Evolutionary conservation across 2,888 invertebrate genomes (phyloP).

Genomic region (Nasonia oneida): DNA sequence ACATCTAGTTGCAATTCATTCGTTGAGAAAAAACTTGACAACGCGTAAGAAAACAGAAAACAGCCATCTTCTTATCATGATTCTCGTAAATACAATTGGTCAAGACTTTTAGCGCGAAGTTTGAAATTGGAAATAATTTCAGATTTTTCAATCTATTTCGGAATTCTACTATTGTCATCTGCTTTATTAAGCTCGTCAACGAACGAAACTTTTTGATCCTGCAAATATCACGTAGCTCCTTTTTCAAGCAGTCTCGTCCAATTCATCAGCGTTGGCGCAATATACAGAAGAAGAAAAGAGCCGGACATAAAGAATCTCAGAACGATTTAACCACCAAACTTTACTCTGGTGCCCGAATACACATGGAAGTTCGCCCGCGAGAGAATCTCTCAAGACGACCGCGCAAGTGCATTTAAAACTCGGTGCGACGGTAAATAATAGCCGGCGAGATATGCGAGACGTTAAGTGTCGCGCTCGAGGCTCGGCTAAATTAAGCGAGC

Average conservation of each 20-base stretch:
- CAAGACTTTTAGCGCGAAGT: too few relatives aligned
- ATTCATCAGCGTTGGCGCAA: neutral
- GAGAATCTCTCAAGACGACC: constrained; percentile 45
- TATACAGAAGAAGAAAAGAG: constrained; percentile 2
- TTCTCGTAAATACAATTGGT: too few relatives aligned
- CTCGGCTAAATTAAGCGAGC: constrained; percentile 55
- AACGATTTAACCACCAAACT: constrained; percentile 46
- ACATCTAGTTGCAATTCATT: too few relatives aligned
- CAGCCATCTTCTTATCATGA: too few relatives aligned
- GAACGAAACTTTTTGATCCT: too few relatives aligned
- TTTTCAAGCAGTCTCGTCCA: neutral
- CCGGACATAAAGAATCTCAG: neutral
- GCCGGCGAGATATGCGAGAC: constrained; percentile 66
- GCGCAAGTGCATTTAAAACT: constrained; percentile 68
- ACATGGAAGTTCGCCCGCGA: constrained; percentile 13
- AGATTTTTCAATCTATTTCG: too few relatives aligned
- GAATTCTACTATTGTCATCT: too few relatives aligned
- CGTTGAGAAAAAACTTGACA: too few relatives aligned
- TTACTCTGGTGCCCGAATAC: neutral
- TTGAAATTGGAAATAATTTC: too few relatives aligned
- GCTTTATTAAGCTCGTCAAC: too few relatives aligned
- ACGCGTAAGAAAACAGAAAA: too few relatives aligned
- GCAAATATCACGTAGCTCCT: neutral
- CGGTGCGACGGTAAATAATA: constrained; percentile 68
- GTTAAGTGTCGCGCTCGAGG: constrained; percentile 61